Evolutionary conservation across 2,113 vertebrate genomes (phyloP), one percentile per base, ranked within the genome.

Genomic region (Cricetomys ansorgei): DNA sequence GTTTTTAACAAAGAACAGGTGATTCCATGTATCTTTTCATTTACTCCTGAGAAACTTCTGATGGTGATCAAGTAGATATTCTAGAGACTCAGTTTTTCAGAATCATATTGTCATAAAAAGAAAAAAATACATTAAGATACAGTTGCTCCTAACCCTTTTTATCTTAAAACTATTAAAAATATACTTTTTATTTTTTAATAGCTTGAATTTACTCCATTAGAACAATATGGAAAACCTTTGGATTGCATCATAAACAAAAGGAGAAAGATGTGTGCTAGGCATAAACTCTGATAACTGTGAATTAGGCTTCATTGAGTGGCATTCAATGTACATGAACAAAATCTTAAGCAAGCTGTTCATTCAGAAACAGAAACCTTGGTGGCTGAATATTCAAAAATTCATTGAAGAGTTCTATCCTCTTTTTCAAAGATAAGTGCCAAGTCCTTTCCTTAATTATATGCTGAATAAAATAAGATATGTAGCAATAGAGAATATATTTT

Each of bases 351-450:
- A n/a, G 67, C 40, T 95, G 31, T 94, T 97, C 93, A 86, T 64
- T 97, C 93, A 96, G 84, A 90, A 75, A 59, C 40, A 87, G 87
- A 94, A 96, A 90, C 27, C 34, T 89, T 88, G 77, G 84, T 88
- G 89, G 83, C 59, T 95, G 93, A 97, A 96, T 97, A 94, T 97
- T 96, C 91, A 94, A 55, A 55, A 95, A 97, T 96, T 93, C 96
- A 96, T 96, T 97, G 94, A 97, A 25, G 23, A 95, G 50, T 96
- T 91, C 59, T 57, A 85, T 67, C 69, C 59, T 65, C 21, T 97
- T 81, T 92, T 94, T 96, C 80, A 96, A 89, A 97, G 93, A 96
- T 97, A 97, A 97, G 83, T 96, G 96, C 91, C 92, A 93, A 96
- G 80, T 64, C 80, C 59, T 97, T 97, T 29, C 70, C 70, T 93